Evolutionary conservation across 1,140 invertebrate species (phyloP), one percentile per base, ranked within the genome.

Genomic region (Episyrphus balteatus): DNA sequence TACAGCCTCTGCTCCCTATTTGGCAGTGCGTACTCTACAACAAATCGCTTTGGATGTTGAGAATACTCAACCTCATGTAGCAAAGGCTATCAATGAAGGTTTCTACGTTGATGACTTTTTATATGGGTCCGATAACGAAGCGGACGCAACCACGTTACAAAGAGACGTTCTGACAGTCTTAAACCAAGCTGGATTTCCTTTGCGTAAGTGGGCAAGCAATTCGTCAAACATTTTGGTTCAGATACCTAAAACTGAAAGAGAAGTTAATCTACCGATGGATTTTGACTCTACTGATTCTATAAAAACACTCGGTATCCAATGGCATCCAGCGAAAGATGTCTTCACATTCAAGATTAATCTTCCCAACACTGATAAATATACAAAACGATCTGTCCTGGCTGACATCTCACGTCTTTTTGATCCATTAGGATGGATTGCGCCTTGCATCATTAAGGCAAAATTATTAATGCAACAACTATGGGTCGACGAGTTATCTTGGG

Each of bases 221-320:
- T n/a, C 17, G 14, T 9, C 9, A 8, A 11, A 13, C 11, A 10
- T 18, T 11, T 9, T 9, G 17, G 9, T 12, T 40, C 39, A 9
- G 39, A 40, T 18, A 40, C 8, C 11, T n/a, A 34, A 34, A 34
- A 10, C 9, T n/a, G 33, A 9, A 34, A n/a, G n/a, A n/a, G n/a
- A n/a, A n/a, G n/a, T n/a, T n/a, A n/a, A n/a, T n/a, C n/a, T n/a
- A n/a, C n/a, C n/a, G n/a, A n/a, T n/a, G n/a, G n/a, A n/a, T n/a
- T n/a, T 34, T 34, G n/a, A n/a, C 33, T 9, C 9, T 10, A n/a
- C 9, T 10, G 33, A 9, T n/a, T 9, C n/a, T 17, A 38, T 19
- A 15, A 46, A 40, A 42, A 48, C 47, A 9, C 39, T 54, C 17
- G 52, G 52, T 12, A 12, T 54, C 11, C 13, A 14, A 18, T 54